Base-by-base conservation (phyloP, 1,140 invertebrate genomes). In the Brachionus calyciflorus region DNA sequence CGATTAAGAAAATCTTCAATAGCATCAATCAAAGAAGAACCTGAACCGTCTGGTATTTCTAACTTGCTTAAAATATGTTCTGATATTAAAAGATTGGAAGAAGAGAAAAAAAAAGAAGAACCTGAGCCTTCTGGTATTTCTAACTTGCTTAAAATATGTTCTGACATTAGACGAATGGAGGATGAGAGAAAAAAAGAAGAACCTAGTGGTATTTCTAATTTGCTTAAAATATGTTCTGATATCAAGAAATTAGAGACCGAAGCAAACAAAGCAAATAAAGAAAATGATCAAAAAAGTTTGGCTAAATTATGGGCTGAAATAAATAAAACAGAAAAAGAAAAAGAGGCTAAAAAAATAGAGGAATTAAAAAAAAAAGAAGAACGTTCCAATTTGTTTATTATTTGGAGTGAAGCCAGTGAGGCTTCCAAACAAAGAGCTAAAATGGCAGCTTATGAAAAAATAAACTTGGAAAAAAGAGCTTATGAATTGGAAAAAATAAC, bases 391-490 rank as follows among this genome's bases (percentile, higher is more conserved):
- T 37, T 60, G 55, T 60, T 60, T 9, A 60, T 60, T 37, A 60
- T 60, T 37, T 60, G 26, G 55, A 37, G 37, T 9, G 55, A 60
- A 28, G 55, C 55, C 0, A 17, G 6, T 17, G 37, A 37, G 19
- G 26, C 28, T 17, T 33, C 55, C 1, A 60, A 60, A 9, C 55
- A 60, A 7, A 10, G 55, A 19, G 33, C 55, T 37, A 60, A 60
- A 60, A 40, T 60, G 55, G 19, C 6, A 17, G 55, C 55, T 60
- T 60, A 60, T 60, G 55, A 60, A 28, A 26, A 60, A 28, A 17
- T 37, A 33, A 19, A 28, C 30, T 19, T 37, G 30, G 55, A 60
- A 37, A 17, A 60, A 17, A 28, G 28, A 7, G 55, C 55, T 9
- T n/a, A 33, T 40, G 9, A 60, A 37, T 9, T 60, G 30, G 19